Base-by-base conservation (phyloP, 2,113 vertebrate species). In the Oncorhynchus tshawytscha region DNA sequence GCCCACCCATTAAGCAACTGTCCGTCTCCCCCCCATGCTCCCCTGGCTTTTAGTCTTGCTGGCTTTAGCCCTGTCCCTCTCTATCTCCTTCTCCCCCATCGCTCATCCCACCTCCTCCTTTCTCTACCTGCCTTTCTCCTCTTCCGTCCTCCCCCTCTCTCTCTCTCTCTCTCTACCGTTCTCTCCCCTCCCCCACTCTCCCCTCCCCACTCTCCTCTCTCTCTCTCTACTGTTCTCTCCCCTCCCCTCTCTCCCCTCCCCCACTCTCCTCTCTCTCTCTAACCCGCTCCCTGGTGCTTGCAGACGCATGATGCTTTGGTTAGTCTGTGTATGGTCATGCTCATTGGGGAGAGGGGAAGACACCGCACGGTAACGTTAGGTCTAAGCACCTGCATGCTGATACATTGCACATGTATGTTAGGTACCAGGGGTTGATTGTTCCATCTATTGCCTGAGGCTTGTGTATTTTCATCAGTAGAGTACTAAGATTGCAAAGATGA, bases 401-500 rank as follows among this genome's bases (percentile, higher is more conserved):
- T 60, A 67, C 73, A 74, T 18, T 31, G 39, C 73, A 74, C 65
- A 72, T 29, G 24, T 65, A 39, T 22, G n/a, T 45, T 22, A 57
- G 68, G 22, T 34, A 11, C 27, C 57, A 25, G 22, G 22, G 39
- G n/a, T 48, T 25, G 18, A 13, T 29, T 29, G 54, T 15, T 31
- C 18, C 71, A 39, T 22, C 24, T 64, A 11, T 31, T 11, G n/a
- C 45, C 29, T 11, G 20, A 34, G 72, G 48, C 45, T 39, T 72
- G 67, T 64, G 51, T 82, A 81, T 78, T 74, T 16, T 48, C 25
- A 67, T 12, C 62, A 78, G 65, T 77, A 67, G 87, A 85, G 81
- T 85, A 65, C 65, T 90, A 89, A 81, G 78, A 78, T 74, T 82
- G 71, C 82, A 87, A 82, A 39, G 67, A 48, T 86, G 68, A 89